These are phyloP conservation scores for Actinopyga echinites DNA, from an alignment of 53 echinoderm and acorn worm species.

Conservation along the genomic window DNA sequence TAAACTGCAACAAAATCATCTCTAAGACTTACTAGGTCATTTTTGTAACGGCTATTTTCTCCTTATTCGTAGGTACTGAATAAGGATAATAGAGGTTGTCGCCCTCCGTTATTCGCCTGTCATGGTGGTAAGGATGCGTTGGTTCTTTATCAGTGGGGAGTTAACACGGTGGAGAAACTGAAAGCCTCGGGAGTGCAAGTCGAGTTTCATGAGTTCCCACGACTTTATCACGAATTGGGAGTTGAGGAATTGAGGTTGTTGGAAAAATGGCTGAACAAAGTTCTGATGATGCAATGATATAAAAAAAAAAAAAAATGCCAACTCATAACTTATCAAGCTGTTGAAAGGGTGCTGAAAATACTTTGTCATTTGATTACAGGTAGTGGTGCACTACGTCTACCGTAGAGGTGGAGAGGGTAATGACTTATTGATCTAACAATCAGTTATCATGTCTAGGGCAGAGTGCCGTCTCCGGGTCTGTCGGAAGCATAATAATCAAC, in stretches of 20 bases:
- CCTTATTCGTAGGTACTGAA: slow-evolving; percentile 31
- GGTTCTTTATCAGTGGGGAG: slow-evolving; percentile 71
- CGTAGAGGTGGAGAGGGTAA: too few relatives aligned
- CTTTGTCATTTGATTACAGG: too few relatives aligned
- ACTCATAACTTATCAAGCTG: not conserved
- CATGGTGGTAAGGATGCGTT: slow-evolving; percentile 76
- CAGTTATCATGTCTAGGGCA: too few relatives aligned
- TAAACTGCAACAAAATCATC: too few relatives aligned
- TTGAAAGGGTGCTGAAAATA: too few relatives aligned
- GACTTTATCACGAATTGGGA: slow-evolving; percentile 76
- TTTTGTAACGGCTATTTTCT: not conserved
- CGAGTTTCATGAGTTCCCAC: slow-evolving; percentile 76
- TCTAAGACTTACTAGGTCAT: too few relatives aligned
- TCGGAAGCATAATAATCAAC: too few relatives aligned
- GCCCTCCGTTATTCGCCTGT: slow-evolving; percentile 79
- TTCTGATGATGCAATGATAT: not conserved
- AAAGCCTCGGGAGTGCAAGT: slow-evolving; percentile 32
- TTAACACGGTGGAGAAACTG: slow-evolving; percentile 50
- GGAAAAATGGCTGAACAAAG: slow-evolving; percentile 64
- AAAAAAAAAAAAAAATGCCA: slow-evolving; percentile 48
- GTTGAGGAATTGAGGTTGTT: slow-evolving; percentile 65
- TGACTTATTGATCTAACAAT: too few relatives aligned
- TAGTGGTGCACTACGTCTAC: too few relatives aligned
- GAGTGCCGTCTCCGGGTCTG: too few relatives aligned
- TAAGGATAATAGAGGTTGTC: not conserved